Percentiles rank a stretch among this genome's conserved stretches.
Evolutionary conservation across 2,888 invertebrate species (phyloP).

Genomic region (Agrilus mali): DNA sequence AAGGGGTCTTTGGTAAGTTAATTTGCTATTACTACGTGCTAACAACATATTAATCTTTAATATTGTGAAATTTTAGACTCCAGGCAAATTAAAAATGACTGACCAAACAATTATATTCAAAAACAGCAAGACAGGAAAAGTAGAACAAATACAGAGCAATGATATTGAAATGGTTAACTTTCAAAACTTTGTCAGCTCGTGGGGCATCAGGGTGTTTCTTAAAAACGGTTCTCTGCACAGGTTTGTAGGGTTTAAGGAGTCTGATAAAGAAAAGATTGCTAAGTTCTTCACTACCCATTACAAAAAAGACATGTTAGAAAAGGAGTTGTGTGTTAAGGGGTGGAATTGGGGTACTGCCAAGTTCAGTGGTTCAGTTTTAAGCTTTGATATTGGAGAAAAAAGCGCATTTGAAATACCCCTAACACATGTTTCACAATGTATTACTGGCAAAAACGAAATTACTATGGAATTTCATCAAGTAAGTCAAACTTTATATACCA

Average conservation of each 20-base stretch:
- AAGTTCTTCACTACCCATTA: conserved; percentile 79
- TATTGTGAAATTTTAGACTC: conserved; percentile 48
- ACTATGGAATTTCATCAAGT: conserved; percentile 95
- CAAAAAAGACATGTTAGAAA: conserved; percentile 75
- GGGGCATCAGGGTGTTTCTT: conserved; percentile 79
- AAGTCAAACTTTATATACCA: conserved; percentile 10
- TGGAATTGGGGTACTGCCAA: conserved; percentile 99
- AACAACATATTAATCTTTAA: neutral
- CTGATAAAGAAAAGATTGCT: conserved; percentile 88
- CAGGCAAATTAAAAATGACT: conserved; percentile 84
- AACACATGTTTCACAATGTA: conserved; percentile 90
- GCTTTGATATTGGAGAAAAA: conserved; percentile 70
- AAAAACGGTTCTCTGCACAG: conserved; percentile 84
- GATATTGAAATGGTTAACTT: conserved; percentile 89
- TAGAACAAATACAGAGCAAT: conserved; percentile 71
- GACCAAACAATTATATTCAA: conserved; percentile 86
- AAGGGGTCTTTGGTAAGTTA: conserved; percentile 73
- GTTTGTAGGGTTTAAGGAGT: conserved; percentile 87
- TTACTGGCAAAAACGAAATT: conserved; percentile 94
- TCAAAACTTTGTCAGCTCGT: conserved; percentile 81
- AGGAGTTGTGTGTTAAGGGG: conserved; percentile 87
- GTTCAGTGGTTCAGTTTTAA: conserved; percentile 77
- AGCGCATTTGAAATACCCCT: conserved; percentile 94
- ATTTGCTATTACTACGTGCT: neutral
- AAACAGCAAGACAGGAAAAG: conserved; percentile 92